These are phyloP conservation scores for Phortica magna DNA, from an alignment of 2,888 invertebrate species.

Conservation along the genomic window DNA sequence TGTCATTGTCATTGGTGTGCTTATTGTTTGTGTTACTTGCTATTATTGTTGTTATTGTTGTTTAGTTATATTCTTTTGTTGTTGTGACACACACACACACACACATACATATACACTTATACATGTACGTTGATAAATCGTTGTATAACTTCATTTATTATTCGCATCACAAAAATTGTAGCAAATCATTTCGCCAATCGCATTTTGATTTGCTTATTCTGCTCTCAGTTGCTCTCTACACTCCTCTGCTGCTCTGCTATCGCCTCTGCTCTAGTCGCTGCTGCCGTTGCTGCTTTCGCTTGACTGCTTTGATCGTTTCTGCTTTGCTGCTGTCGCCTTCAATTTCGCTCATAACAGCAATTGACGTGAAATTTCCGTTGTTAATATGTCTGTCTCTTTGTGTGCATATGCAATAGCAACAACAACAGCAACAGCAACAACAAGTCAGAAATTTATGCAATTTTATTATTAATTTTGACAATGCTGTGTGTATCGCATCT, in stretches of 20 bases:
- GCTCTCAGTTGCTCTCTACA: background rate
- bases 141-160: constrained; percentile 64
- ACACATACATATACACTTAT: background rate
- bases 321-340: background rate
- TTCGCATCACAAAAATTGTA: constrained; percentile 72
- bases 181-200: constrained; percentile 73
- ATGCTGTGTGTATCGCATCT: background rate
- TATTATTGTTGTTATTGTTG: too few relatives aligned
- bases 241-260: background rate
- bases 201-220: constrained; percentile 61
- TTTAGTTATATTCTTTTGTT: too few relatives aligned
- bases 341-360: constrained; percentile 1
- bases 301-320: background rate
- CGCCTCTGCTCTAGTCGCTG: background rate
- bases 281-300: background rate
- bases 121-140: background rate
- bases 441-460: constrained; percentile 62
- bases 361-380: constrained; percentile 31
- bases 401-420: constrained; percentile 4
- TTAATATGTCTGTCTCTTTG: background rate
- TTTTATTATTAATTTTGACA: constrained; percentile 65
- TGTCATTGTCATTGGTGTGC: background rate
- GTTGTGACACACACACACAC: too few relatives aligned
- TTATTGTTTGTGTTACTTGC: background rate
- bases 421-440: background rate